Evolutionary conservation across 1,140 invertebrate genomes (phyloP).

Genomic region (Drosophila grimshawi): DNA sequence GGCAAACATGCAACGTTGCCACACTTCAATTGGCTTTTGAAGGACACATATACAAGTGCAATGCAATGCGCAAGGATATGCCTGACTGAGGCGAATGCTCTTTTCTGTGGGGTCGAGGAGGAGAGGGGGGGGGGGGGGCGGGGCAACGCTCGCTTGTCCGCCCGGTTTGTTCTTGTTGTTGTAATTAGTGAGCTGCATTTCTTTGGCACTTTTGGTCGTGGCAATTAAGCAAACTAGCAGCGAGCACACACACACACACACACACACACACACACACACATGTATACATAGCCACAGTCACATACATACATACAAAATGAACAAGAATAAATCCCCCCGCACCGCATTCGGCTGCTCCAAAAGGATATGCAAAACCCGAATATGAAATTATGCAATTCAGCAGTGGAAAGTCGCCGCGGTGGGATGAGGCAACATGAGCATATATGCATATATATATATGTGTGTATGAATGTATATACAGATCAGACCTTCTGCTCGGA

Average conservation of each 20-base stretch:
- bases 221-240: conserved; percentile 67
- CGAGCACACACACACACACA: conserved; percentile 35
- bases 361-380: conserved; percentile 49
- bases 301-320: conserved; percentile 27
- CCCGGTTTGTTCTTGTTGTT: conserved; percentile 62
- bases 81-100: conserved; percentile 7
- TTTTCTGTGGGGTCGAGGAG: neutral
- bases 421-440: neutral
- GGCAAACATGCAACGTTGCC: conserved; percentile 72
- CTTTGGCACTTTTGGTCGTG: conserved; percentile 79
- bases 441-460: neutral
- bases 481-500: neutral
- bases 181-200: conserved; percentile 80
- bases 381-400: conserved; percentile 77
- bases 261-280: conserved; percentile 35
- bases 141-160: conserved; percentile 33
- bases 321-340: no score
- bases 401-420: neutral
- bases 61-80: conserved; percentile 55
- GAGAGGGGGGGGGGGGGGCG: neutral
- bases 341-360: neutral
- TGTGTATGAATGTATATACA: neutral
- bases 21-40: conserved; percentile 79
- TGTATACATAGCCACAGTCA: neutral
- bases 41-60: conserved; percentile 56